These are phyloP conservation scores for Vidua macroura DNA, from an alignment of 2,113 vertebrate species.

Conservation along the genomic window DNA sequence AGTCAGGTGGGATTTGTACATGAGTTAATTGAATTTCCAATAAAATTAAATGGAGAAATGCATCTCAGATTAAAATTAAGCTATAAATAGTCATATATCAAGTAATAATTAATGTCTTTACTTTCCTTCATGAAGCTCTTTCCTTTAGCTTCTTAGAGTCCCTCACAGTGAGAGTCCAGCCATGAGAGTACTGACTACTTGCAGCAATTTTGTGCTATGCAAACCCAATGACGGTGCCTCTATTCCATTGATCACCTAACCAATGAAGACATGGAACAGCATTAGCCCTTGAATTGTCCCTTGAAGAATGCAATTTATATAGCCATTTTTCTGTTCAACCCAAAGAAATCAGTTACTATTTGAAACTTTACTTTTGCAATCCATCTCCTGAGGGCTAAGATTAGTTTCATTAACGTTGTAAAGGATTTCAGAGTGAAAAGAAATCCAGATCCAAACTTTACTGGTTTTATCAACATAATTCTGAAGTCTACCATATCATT, in stretches of 20 bases:
- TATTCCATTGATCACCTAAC: accelerated
- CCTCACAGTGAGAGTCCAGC: neutral
- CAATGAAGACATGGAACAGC: neutral
- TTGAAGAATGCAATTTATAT: neutral
- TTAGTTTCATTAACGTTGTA: neutral
- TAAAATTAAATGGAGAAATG: neutral
- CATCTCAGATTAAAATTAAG: neutral
- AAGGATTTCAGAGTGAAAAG: neutral
- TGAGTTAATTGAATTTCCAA: neutral
- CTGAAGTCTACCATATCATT: neutral
- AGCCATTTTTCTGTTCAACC: neutral
- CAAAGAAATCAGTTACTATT: neutral
- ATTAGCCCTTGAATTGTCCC: neutral
- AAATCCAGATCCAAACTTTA: neutral
- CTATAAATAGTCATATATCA: neutral
- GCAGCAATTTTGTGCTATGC: neutral
- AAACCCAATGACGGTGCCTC: neutral
- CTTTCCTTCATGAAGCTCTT: neutral
- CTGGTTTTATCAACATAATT: neutral
- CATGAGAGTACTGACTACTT: neutral
- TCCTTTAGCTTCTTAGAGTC: neutral
- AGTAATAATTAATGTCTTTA: neutral
- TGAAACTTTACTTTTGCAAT: neutral
- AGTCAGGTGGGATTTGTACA: neutral
- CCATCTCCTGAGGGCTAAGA: neutral